phyloP scores from a whole-genome alignment of 2,797 vertebrate species.

The Takifugu ocellatus region DNA sequence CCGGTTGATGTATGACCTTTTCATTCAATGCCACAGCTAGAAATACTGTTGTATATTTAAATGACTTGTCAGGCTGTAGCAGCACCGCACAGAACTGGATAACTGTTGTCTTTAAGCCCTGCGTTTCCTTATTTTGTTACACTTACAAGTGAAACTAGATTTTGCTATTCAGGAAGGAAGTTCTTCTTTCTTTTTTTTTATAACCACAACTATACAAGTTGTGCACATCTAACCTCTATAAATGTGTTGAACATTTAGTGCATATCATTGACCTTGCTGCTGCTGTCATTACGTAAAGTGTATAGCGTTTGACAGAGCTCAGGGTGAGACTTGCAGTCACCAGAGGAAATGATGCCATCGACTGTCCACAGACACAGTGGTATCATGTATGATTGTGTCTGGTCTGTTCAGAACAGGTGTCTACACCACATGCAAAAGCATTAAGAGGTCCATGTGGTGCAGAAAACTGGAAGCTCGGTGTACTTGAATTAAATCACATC shows the following conservation, averaged over 20 bases:
- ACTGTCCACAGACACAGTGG: slow-evolving; percentile 20
- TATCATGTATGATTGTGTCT: slow-evolving; percentile 32
- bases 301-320: slow-evolving; percentile 6
- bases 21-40: slow-evolving; percentile 13
- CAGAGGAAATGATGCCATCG: slow-evolving; percentile 57
- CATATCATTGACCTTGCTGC: slow-evolving; percentile 7
- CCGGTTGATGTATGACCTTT: neutral
- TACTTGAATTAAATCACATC: no score
- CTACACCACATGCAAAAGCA: slow-evolving; percentile 52
- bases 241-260: slow-evolving; percentile 23
- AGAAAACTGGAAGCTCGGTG: slow-evolving; percentile 25
- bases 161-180: slow-evolving; percentile 39
- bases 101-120: slow-evolving; percentile 23
- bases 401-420: slow-evolving; percentile 38
- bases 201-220: slow-evolving; percentile 7
- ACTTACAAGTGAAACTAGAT: slow-evolving; percentile 35
- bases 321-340: slow-evolving; percentile 47
- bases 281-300: slow-evolving; percentile 44
- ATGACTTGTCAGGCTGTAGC: neutral
- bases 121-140: slow-evolving; percentile 31
- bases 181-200: neutral
- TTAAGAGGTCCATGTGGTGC: slow-evolving; percentile 9
- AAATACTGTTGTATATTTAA: slow-evolving; percentile 23
- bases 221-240: slow-evolving; percentile 1
- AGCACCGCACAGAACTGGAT: no score